Evolutionary conservation across 1,140 invertebrate genomes (phyloP).

Genomic region (Euura saliciscinereae): DNA sequence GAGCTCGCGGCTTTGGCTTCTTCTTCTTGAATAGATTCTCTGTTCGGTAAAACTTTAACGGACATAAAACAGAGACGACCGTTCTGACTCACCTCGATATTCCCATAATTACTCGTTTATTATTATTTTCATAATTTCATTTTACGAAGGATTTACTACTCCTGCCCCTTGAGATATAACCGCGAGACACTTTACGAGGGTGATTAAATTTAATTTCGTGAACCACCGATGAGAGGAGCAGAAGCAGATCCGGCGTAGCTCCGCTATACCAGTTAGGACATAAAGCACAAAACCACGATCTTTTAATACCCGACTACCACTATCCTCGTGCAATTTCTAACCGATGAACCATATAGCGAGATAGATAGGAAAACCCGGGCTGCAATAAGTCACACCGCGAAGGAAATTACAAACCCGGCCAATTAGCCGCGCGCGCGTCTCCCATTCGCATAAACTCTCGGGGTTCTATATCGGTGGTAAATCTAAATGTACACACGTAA

Average conservation of each 20-base stretch:
- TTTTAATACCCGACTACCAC: neutral
- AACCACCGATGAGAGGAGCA: neutral
- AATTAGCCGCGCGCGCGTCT: neutral
- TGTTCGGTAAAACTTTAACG: neutral
- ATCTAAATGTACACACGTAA: too few relatives aligned
- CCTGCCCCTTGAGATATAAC: neutral
- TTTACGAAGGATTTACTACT: constrained; percentile 3
- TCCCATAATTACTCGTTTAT: neutral
- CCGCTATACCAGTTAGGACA: neutral
- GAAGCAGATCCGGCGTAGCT: neutral
- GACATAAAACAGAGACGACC: neutral
- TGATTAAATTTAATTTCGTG: constrained; percentile 6
- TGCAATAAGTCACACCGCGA: constrained; percentile 2
- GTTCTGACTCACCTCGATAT: neutral
- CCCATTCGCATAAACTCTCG: too few relatives aligned
- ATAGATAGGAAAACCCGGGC: too few relatives aligned
- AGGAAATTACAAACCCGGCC: constrained; percentile 1
- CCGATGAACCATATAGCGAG: constrained; percentile 13
- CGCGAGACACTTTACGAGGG: constrained; percentile 1
- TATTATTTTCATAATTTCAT: constrained; percentile 6
- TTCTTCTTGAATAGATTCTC: neutral
- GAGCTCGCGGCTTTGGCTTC: neutral
- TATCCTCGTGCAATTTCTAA: neutral
- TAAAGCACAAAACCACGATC: neutral
- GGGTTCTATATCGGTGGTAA: too few relatives aligned